Evolutionary conservation across 2,797 vertebrate genomes (phyloP).

Genomic region (Streptopelia turtur): DNA sequence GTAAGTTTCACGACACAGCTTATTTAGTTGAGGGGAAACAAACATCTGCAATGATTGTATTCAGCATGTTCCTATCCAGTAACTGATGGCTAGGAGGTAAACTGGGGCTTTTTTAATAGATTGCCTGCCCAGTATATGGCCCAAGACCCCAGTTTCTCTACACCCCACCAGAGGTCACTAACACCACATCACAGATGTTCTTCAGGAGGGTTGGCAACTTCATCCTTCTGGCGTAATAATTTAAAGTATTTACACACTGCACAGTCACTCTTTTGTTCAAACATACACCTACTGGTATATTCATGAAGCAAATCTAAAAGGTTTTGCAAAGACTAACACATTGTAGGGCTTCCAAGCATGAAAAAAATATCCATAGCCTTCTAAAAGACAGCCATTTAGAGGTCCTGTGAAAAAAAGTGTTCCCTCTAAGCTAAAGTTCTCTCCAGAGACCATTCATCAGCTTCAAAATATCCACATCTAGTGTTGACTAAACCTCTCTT

Average conservation of each 20-base stretch:
- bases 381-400: slow-evolving; percentile 57
- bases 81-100: background rate
- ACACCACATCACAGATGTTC: slow-evolving; percentile 85
- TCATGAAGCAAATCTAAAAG: slow-evolving; percentile 82
- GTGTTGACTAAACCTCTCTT: slow-evolving; percentile 55
- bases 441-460: slow-evolving; percentile 47
- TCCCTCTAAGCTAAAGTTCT: slow-evolving; percentile 60
- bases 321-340: slow-evolving; percentile 70
- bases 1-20: background rate
- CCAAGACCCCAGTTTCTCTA: background rate
- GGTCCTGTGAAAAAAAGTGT: slow-evolving; percentile 68
- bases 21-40: background rate
- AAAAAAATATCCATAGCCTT: slow-evolving; percentile 46
- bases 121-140: fast-evolving
- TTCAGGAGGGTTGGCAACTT: slow-evolving; percentile 87
- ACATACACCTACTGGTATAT: slow-evolving; percentile 80
- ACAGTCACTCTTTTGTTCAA: slow-evolving; percentile 87
- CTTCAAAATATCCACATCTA: slow-evolving; percentile 37
- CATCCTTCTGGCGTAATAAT: slow-evolving; percentile 93
- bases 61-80: background rate
- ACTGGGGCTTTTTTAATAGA: background rate
- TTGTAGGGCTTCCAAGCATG: slow-evolving; percentile 31
- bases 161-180: slow-evolving; percentile 85
- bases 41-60: background rate
- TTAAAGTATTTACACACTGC: slow-evolving; percentile 93